These are phyloP conservation scores for Cyrtonyx montezumae DNA, from an alignment of 2,113 vertebrate genomes.

Conservation along the genomic window DNA sequence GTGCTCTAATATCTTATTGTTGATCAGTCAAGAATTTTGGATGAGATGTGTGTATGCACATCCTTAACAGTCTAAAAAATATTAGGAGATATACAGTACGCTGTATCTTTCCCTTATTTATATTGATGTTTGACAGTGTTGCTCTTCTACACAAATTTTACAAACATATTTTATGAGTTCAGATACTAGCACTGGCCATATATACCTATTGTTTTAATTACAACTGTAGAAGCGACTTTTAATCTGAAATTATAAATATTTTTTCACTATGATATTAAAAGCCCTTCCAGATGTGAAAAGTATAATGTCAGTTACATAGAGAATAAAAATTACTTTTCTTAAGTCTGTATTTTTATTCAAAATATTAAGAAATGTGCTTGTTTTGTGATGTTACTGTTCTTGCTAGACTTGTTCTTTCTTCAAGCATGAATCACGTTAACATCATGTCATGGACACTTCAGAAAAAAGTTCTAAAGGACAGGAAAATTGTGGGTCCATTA, in stretches of 20 bases:
- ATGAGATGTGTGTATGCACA: background rate
- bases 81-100: background rate
- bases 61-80: background rate
- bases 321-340: background rate
- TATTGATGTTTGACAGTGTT: background rate
- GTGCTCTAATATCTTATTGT: background rate
- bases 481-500: background rate
- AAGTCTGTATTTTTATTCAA: background rate
- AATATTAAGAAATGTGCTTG: background rate
- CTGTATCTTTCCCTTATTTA: background rate
- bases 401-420: background rate
- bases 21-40: background rate
- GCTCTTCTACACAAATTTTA: background rate
- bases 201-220: background rate
- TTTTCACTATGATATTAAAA: background rate
- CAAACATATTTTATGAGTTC: background rate
- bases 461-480: background rate
- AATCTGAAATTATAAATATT: background rate
- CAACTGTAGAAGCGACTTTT: background rate
- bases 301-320: background rate
- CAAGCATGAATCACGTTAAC: background rate
- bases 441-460: background rate
- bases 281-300: background rate
- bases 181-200: background rate
- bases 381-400: background rate